Conservation (phyloP, 2,888 invertebrate species). For the Sminthurinus aureus region DNA sequence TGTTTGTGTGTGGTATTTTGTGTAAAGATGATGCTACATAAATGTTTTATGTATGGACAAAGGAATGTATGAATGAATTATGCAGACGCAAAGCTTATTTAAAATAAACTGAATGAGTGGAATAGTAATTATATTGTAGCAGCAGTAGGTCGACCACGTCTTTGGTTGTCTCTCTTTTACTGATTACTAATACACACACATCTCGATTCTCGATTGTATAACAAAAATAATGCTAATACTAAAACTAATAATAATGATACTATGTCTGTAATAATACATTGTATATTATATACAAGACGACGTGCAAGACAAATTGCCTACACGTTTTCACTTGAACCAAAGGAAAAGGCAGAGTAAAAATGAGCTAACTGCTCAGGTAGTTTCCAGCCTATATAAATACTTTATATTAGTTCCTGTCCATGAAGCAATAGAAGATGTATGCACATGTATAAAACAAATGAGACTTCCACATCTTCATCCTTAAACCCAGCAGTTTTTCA, state of each 20-base stretch:
- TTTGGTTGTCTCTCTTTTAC: neutral
- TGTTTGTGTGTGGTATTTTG: too few species aligned
- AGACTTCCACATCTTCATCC: neutral
- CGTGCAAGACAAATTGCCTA: too few species aligned
- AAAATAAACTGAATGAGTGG: neutral
- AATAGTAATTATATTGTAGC: neutral
- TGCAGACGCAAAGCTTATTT: neutral
- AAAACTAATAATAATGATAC: too few species aligned
- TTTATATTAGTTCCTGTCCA: neutral
- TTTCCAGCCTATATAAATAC: constrained; percentile 2
- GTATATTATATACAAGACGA: too few species aligned
- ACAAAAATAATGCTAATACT: neutral
- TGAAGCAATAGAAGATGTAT: too few species aligned
- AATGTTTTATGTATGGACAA: too few species aligned
- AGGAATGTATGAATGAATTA: neutral
- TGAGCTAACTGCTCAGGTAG: constrained; percentile 22
- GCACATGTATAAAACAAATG: neutral
- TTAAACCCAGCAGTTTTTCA: too few species aligned
- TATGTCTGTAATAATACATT: too few species aligned
- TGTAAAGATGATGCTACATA: too few species aligned
- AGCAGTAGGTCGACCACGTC: neutral
- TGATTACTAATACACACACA: neutral
- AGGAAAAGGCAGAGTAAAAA: neutral
- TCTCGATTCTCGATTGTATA: neutral
- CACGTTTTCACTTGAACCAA: neutral